These are phyloP conservation scores for Littorina saxatilis DNA, from an alignment of 1,140 invertebrate species.

Conservation along the genomic window DNA sequence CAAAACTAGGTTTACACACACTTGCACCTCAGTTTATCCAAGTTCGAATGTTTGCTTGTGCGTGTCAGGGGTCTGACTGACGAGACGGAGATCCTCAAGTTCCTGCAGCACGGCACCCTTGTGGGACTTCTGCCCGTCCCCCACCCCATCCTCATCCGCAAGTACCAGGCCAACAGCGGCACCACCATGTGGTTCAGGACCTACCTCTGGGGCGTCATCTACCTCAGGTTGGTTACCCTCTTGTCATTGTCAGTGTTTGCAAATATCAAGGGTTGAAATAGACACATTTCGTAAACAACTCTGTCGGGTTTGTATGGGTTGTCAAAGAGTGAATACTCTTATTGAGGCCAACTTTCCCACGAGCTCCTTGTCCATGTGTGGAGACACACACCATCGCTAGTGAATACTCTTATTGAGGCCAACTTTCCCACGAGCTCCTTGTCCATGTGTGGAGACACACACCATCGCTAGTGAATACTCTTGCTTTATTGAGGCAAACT, in stretches of 20 bases:
- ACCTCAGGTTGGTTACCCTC: conserved; percentile 84
- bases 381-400: neutral
- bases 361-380: too few species aligned
- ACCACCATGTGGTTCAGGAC: conserved; percentile 99
- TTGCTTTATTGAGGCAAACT: too few species aligned
- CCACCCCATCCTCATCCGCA: conserved; percentile 98
- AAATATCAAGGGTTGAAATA: too few species aligned
- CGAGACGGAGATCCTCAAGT: conserved; percentile 99
- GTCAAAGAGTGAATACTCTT: too few species aligned
- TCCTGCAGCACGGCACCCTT: conserved; percentile 98
- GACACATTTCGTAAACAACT: neutral
- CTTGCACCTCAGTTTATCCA: too few species aligned
- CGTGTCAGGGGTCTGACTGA: conserved; percentile 93
- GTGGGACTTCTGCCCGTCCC: conserved; percentile 98
- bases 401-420: too few species aligned
- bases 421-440: too few species aligned
- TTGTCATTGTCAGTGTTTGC: neutral
- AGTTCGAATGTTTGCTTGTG: neutral
- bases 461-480: too few species aligned
- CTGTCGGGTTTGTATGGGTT: too few species aligned
- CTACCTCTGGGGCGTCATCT: conserved; percentile 99
- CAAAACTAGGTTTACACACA: too few species aligned
- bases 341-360: too few species aligned
- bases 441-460: too few species aligned
- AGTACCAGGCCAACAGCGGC: conserved; percentile 98